A percentile compares a stretch with the other conserved stretches of the same genome.
Conservation (phyloP, 2,888 invertebrate genomes). For the Polylopha cassiicola region DNA sequence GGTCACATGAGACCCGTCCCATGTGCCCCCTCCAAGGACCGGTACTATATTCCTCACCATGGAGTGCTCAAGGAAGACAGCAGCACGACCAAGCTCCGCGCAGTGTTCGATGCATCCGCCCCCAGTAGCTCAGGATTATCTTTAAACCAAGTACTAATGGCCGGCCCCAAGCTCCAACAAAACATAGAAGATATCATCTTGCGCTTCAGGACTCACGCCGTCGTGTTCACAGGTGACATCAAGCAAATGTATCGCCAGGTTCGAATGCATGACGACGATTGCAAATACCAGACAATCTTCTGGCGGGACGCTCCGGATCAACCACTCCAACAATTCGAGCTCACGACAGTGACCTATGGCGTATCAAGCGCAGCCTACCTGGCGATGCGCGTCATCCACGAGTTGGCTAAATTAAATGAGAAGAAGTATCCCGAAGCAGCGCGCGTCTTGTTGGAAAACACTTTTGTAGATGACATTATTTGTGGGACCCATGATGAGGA, state of each 20-base stretch:
- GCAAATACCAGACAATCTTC: constrained; percentile 26
- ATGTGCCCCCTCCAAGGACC: neutral
- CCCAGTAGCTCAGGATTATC: constrained; percentile 1
- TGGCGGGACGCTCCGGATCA: constrained; percentile 26
- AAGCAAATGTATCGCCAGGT: constrained; percentile 30
- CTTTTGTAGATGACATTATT: constrained; percentile 18
- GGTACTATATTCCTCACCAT: constrained; percentile 13
- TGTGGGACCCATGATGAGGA: constrained; percentile 5
- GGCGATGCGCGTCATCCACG: constrained; percentile 18
- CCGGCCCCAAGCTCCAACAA: constrained; percentile 26
- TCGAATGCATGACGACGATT: constrained; percentile 20
- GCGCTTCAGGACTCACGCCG: constrained; percentile 23
- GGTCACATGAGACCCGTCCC: constrained; percentile 5
- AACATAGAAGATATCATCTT: constrained; percentile 26
- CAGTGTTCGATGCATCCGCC: constrained; percentile 10
- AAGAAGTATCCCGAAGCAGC: constrained; percentile 6
- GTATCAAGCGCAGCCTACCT: constrained; percentile 22
- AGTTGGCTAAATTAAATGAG: constrained; percentile 9
- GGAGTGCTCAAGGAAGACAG: constrained; percentile 9
- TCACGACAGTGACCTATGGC: constrained; percentile 28
- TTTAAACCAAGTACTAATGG: constrained; percentile 25
- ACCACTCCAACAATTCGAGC: constrained; percentile 24
- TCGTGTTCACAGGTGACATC: constrained; percentile 29
- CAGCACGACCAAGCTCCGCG: constrained; percentile 10
- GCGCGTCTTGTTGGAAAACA: constrained; percentile 13